A percentile compares a stretch with the other conserved stretches of the same genome.
These are phyloP conservation scores for Typhlichthys subterraneus DNA, from an alignment of 2,797 vertebrate species.

Conservation along the genomic window DNA sequence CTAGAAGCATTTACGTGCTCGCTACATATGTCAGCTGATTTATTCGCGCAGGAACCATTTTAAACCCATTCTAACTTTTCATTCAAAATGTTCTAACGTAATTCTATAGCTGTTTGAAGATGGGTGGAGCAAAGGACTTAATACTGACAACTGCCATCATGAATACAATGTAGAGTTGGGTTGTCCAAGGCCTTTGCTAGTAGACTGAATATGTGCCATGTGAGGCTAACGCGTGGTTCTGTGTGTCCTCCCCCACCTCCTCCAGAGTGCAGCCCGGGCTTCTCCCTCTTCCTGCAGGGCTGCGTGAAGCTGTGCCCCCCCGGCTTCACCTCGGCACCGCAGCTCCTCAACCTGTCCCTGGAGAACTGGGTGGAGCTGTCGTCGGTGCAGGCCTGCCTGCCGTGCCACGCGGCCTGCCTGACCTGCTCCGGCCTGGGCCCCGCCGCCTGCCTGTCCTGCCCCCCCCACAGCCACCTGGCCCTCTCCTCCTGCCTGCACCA, in stretches of 20 bases:
- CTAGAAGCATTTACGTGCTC: conserved; percentile 14
- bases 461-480: conserved; percentile 82
- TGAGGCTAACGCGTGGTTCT: background rate
- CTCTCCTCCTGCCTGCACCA: conserved; percentile 80
- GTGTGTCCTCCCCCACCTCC: too few relatives aligned
- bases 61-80: too few relatives aligned
- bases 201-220: too few relatives aligned
- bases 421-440: conserved; percentile 82
- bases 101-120: too few relatives aligned
- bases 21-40: conserved; percentile 13
- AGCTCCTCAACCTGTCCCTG: conserved; percentile 84
- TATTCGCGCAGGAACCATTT: background rate
- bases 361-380: conserved; percentile 88
- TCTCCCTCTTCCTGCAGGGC: conserved; percentile 92
- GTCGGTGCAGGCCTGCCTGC: conserved; percentile 84
- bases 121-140: too few relatives aligned
- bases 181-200: too few relatives aligned
- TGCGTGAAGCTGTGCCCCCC: conserved; percentile 90
- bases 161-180: too few relatives aligned
- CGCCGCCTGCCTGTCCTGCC: conserved; percentile 89
- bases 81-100: too few relatives aligned
- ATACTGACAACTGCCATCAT: too few relatives aligned
- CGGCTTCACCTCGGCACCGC: conserved; percentile 79
- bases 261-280: conserved; percentile 90
- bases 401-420: conserved; percentile 88